Evolutionary conservation across 2,888 invertebrate genomes (phyloP).

Genomic region (Myopa testacea): DNA sequence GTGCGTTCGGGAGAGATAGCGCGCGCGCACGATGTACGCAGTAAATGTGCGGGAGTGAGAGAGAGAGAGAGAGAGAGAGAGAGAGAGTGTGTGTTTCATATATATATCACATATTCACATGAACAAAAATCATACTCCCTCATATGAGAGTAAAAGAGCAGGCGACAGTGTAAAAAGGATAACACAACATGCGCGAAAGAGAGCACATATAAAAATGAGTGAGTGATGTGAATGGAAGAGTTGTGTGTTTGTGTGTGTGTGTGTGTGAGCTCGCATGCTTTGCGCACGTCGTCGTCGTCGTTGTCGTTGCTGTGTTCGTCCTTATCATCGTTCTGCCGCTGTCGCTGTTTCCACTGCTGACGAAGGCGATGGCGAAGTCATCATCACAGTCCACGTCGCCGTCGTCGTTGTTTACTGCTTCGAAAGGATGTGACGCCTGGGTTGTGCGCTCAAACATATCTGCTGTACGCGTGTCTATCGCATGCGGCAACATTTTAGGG

Average conservation of each 20-base stretch:
- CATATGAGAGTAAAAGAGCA: not conserved
- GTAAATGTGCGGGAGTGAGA: slow-evolving; percentile 30
- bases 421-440: slow-evolving; percentile 29
- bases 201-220: slow-evolving; percentile 25
- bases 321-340: slow-evolving; percentile 44
- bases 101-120: not conserved
- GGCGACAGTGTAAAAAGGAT: not conserved
- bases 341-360: slow-evolving; percentile 43
- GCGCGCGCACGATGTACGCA: slow-evolving; percentile 30
- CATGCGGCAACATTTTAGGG: slow-evolving; percentile 31
- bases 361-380: not conserved
- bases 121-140: slow-evolving; percentile 12
- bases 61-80: not conserved
- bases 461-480: slow-evolving; percentile 43
- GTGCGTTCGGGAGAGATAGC: slow-evolving; percentile 54
- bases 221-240: slow-evolving; percentile 40
- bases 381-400: slow-evolving; percentile 11
- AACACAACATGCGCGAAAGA: not conserved
- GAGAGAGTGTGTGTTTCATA: not conserved
- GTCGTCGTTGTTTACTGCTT: slow-evolving; percentile 33
- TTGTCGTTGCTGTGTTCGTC: slow-evolving; percentile 43
- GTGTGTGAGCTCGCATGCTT: slow-evolving; percentile 39
- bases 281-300: slow-evolving; percentile 32
- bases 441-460: slow-evolving; percentile 15
- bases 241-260: slow-evolving; percentile 37